Evolutionary conservation across 2,797 vertebrate species (phyloP).

Genomic region (Eulemur coronatus): DNA sequence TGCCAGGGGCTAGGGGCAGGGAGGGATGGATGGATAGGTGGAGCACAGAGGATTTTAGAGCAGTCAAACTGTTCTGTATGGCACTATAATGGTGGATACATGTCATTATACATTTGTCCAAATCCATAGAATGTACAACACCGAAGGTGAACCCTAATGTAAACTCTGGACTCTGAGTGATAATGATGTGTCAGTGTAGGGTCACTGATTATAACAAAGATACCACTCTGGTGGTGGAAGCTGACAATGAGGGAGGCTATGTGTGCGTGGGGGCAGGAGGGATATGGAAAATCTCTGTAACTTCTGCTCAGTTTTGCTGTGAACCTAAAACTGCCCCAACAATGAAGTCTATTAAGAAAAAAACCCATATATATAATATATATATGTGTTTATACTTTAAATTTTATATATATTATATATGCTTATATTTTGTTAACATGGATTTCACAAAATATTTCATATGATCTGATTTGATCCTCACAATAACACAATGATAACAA

Average conservation of each 20-base stretch:
- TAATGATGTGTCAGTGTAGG: background rate
- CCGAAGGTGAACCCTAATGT: background rate
- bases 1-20: background rate
- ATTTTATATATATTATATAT: background rate
- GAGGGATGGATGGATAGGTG: background rate
- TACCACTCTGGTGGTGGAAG: background rate
- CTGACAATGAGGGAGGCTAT: background rate
- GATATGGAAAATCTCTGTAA: background rate
- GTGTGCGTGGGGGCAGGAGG: background rate
- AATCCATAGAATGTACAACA: background rate
- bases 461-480: background rate
- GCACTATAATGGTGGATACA: background rate
- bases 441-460: conserved; percentile 11
- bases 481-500: background rate
- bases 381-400: background rate
- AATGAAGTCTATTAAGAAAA: background rate
- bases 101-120: background rate
- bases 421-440: background rate
- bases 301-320: background rate
- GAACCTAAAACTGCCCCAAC: background rate
- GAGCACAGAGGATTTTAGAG: background rate
- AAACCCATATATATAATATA: background rate
- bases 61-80: background rate
- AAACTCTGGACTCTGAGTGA: background rate
- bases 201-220: background rate